Evolutionary conservation across 1,140 invertebrate genomes (phyloP).

Genomic region (Thaumatotibia leucotreta): DNA sequence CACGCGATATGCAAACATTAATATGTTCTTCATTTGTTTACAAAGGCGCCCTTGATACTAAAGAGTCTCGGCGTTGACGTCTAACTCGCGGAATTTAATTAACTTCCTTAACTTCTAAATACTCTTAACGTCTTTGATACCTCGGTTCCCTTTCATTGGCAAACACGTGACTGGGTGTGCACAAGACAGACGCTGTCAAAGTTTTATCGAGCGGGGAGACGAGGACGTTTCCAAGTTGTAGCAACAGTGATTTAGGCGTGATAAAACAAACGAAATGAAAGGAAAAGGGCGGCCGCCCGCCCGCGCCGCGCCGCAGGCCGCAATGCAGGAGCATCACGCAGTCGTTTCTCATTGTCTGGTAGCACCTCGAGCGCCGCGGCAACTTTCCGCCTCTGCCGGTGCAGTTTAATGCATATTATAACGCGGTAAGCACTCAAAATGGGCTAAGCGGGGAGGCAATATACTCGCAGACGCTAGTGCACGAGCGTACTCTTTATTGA

Average conservation of each 20-base stretch:
- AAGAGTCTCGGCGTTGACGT: constrained; percentile 59
- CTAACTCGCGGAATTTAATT: constrained; percentile 73
- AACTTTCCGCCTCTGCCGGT: constrained; percentile 47
- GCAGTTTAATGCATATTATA: constrained; percentile 74
- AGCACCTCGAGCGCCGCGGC: constrained; percentile 52
- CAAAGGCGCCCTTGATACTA: constrained; percentile 66
- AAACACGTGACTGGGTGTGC: constrained; percentile 55
- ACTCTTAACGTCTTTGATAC: constrained; percentile 75
- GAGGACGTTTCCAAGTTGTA: constrained; percentile 42
- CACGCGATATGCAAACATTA: constrained; percentile 67
- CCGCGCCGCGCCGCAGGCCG: constrained; percentile 34
- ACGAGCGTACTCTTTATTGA: constrained; percentile 65
- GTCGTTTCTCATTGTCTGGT: constrained; percentile 70
- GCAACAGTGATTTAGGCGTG: constrained; percentile 69
- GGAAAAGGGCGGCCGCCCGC: constrained; percentile 29
- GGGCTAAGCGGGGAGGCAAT: constrained; percentile 57
- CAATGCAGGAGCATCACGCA: constrained; percentile 66
- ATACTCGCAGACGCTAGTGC: constrained; percentile 41
- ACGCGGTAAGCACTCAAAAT: constrained; percentile 63
- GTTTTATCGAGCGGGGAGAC: constrained; percentile 49
- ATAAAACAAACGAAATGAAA: constrained; percentile 62
- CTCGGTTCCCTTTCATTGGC: constrained; percentile 62
- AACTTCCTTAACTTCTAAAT: constrained; percentile 75
- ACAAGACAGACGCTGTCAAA: constrained; percentile 68
- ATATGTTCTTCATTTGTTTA: constrained; percentile 62